Evolutionary conservation across 2,113 vertebrate genomes (phyloP), one percentile per base, ranked within the genome.

Genomic region (Dermatemys mawii): DNA sequence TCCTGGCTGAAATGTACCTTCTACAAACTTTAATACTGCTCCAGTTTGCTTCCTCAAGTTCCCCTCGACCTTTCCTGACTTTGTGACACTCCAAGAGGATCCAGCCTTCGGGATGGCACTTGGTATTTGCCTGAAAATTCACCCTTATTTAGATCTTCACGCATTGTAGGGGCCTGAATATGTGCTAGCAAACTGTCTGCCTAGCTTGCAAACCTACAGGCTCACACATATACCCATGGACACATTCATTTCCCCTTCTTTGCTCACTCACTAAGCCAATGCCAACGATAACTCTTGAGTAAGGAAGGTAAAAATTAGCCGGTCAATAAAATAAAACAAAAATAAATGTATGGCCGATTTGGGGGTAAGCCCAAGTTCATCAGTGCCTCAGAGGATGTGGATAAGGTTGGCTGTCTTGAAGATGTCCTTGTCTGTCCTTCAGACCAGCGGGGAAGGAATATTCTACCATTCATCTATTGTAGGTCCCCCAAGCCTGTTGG

Each of bases 311-410:
- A 88, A 95, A 92, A 81, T n/a, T 55, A 60, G 13, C 12, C 41
- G 78, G 89, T 86, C 93, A 94, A 91, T 91, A 88, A 86, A 90
- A 63, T 17, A 91, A 88, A 93, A 86, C 79, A 90, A 87, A 82
- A 86, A 84, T 67, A 55, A 86, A 94, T 86, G 51, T 84, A 83
- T 0, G 0, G 48, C 8, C 32, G 4, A 41, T 54, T 48, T 90
- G 81, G 57, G 50, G 50, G 63, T 63, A 44, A 57, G 24, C 27
- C 60, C 75, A 78, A 89, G 53, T 24, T 3, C 14, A 83, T 32
- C 24, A 55, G 14, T 81, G 41, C 84, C 35, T 86, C 83, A 50
- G 78, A 73, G 73, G 21, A 2, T 44, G 53, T 38, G 44, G 35
- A 49, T 48, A 86, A 81, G 50, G 14, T 24, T 55, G 49, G 24